Conservation (phyloP, 2,888 invertebrate genomes). For the Yponomeuta plumbellus region DNA sequence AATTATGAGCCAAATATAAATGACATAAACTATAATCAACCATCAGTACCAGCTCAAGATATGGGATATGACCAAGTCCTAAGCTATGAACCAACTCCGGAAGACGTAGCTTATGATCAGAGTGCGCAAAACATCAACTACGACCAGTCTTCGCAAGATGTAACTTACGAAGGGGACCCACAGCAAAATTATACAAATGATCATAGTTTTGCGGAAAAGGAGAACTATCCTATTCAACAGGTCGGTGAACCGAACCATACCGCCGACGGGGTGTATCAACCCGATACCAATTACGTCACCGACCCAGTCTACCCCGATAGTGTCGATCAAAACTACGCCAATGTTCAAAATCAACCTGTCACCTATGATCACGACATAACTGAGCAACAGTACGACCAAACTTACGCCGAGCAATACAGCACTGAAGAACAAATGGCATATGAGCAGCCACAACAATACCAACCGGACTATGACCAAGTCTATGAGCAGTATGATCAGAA, state of each 20-base stretch:
- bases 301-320: not conserved
- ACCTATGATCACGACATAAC: slow-evolving; percentile 4
- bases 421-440: slow-evolving; percentile 26
- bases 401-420: slow-evolving; percentile 50
- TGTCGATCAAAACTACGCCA: not conserved
- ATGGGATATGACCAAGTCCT: not conserved
- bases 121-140: not conserved
- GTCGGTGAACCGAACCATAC: not conserved
- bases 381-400: slow-evolving; percentile 47
- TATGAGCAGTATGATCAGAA: not conserved
- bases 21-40: slow-evolving; percentile 23
- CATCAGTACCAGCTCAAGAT: not conserved
- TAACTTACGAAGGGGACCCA: slow-evolving; percentile 13
- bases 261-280: not conserved
- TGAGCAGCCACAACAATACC: slow-evolving; percentile 18
- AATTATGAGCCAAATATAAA: slow-evolving; percentile 36
- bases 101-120: not conserved
- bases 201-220: not conserved
- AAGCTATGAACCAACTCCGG: not conserved
- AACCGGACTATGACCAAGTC: slow-evolving; percentile 4
- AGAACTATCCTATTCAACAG: not conserved
- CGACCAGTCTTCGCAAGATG: not conserved
- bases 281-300: not conserved
- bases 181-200: slow-evolving; percentile 17
- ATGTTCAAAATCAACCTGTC: not conserved